phyloP scores from a whole-genome alignment of 2,113 vertebrate genomes.

The Nothobranchius kuhntae region DNA sequence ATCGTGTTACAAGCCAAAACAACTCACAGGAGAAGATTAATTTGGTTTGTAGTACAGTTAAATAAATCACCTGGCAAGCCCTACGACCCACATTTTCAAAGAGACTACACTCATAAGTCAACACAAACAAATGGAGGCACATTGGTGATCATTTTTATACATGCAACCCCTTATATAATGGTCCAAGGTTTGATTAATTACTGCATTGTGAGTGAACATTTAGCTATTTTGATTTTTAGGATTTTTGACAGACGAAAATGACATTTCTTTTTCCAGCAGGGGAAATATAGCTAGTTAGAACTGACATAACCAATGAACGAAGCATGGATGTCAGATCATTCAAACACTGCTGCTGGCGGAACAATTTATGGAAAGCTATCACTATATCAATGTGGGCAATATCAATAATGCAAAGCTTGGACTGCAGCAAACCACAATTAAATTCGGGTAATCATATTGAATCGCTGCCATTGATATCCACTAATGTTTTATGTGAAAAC shows the following conservation, averaged over 20 bases:
- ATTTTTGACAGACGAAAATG: slow-evolving; percentile 6
- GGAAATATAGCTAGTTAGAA: too few relatives aligned
- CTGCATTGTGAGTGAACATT: slow-evolving; percentile 8
- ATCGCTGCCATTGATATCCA: slow-evolving; percentile 4
- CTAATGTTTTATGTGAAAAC: too few relatives aligned
- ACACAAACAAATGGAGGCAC: slow-evolving; percentile 12
- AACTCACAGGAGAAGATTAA: slow-evolving; percentile 14
- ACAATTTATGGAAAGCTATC: too few relatives aligned
- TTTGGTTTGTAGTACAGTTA: slow-evolving; percentile 23
- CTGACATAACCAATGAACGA: too few relatives aligned
- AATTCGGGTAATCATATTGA: too few relatives aligned
- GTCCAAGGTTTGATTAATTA: slow-evolving; percentile 9
- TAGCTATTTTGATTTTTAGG: slow-evolving; percentile 23
- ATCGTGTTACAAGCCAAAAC: slow-evolving; percentile 5
- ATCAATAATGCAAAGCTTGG: too few relatives aligned
- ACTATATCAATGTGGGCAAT: too few relatives aligned
- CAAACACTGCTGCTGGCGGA: too few relatives aligned
- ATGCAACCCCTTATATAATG: slow-evolving; percentile 7
- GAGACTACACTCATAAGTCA: slow-evolving; percentile 30
- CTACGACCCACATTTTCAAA: slow-evolving; percentile 28
- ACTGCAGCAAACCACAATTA: too few relatives aligned
- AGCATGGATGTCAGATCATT: neutral
- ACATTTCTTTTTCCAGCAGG: slow-evolving; percentile 12
- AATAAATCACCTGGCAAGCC: slow-evolving; percentile 25
- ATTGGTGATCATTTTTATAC: slow-evolving; percentile 15